Evolutionary conservation across 1,140 invertebrate genomes (phyloP), one percentile per base, ranked within the genome.

Genomic region (Zelostemma sp.): DNA sequence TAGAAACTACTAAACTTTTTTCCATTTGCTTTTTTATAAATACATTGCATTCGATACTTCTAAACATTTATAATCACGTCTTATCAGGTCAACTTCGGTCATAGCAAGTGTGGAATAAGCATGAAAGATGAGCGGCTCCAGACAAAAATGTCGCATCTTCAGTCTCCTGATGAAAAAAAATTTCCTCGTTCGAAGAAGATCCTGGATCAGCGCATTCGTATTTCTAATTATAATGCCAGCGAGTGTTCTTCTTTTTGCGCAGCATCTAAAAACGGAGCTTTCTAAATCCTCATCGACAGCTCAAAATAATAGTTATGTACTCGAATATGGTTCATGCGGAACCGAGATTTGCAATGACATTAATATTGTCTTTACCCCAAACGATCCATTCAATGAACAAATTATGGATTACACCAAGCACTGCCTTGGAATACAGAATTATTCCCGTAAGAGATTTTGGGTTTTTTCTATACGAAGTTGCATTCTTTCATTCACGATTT

Each of bases 101-200:
- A n/a, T n/a, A n/a, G n/a, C n/a, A n/a, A n/a, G n/a, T n/a, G n/a
- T n/a, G n/a, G n/a, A n/a, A n/a, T n/a, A n/a, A n/a, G n/a, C n/a
- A n/a, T n/a, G n/a, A n/a, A n/a, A n/a, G n/a, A 72, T 72, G 69
- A 40, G 59, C 6, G 50, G 54, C 1, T 40, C 60, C 14, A 63
- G 57, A 49, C 40, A 59, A 60, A 74, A 69, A 54, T 68, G 67
- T 9, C 75, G 72, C 43, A 73, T 79, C n/a, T 79, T 84, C 48
- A 50, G 60, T 4, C 68, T 85, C 3, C 50, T 85, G 6, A 56
- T 85, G 31, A 74, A 77, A 41, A 85, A 85, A 68, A 80, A 84
- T 59, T 70, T 71, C 8, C 45, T 82, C 18, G 73, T 84, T 4
- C 73, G 84, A 11, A 78, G 71, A 15, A 80, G 78, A 15, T 75